Base-by-base conservation (phyloP, 2,797 vertebrate genomes). In the Acanthopagrus latus region DNA sequence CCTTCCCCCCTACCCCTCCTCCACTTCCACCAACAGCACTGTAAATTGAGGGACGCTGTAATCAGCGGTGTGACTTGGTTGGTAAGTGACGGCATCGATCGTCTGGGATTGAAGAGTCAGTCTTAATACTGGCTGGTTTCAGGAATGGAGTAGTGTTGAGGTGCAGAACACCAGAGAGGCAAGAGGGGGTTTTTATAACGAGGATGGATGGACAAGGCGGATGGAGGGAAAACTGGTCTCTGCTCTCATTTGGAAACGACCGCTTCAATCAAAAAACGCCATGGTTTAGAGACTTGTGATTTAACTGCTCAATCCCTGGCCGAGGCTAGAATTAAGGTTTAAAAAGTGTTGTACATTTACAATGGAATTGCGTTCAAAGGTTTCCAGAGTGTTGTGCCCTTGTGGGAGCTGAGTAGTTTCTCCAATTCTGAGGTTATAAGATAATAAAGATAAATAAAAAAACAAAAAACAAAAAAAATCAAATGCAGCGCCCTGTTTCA, bases 21-120 rank as follows among this genome's bases (percentile, higher is more conserved):
- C 64, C 57, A 64, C 76, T 76, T 81, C 71, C 75, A 82, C 70
- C 69, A 68, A 56, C 78, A 82, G 76, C 80, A 79, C 86, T 91
- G 90, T 90, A 92, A 93, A 90, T 92, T 86, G 89, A 90, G 90
- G 86, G 81, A 88, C 74, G 67, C 85, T 84, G 91, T 94, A 94
- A 93, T 92, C 89, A 93, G 92, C 29, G 74, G 86, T 88, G 86
- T 86, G 90, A 90, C 87, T 89, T 56, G 11, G 78, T 58, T 38
- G 69, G 86, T 91, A 94, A 95, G 89, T 92, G 93, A 94, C 63
- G 84, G 83, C 86, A 93, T 94, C 83, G 91, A 94, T 93, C 89
- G 90, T 81, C 78, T 79, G 85, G 89, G 91, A 94, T 93, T 92
- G 89, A 93, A 90, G 89, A 94, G 93, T 93, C 92, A 92, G 88